A percentile compares a stretch with the other conserved stretches of the same genome.
Conservation (phyloP, 2,113 vertebrate genomes). For the Cettia cetti region DNA sequence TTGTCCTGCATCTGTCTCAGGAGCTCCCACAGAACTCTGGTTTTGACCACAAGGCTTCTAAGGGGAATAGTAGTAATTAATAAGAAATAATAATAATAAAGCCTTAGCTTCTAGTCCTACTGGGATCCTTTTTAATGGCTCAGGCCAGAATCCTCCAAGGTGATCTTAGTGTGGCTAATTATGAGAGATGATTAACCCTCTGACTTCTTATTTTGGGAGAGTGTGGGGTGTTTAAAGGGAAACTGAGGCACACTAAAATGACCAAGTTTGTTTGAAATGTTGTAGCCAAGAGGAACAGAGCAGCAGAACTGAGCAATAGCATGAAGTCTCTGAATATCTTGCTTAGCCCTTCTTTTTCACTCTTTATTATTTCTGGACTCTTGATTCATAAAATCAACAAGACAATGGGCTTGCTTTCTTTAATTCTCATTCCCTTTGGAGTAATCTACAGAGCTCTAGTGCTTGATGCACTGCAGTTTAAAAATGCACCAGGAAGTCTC, state of each 20-base stretch:
- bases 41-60: background rate
- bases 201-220: background rate
- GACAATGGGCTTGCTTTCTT: background rate
- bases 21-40: background rate
- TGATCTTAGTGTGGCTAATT: background rate
- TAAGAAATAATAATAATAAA: background rate
- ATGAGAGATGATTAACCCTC: background rate
- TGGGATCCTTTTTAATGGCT: background rate
- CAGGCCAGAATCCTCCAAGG: background rate
- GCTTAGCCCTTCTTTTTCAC: background rate
- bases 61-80: background rate
- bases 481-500: background rate
- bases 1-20: rapidly evolving
- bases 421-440: background rate
- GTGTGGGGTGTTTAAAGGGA: background rate
- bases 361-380: background rate
- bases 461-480: background rate
- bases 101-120: background rate
- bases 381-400: background rate
- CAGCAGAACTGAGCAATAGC: background rate
- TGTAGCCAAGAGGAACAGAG: background rate
- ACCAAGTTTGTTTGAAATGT: background rate
- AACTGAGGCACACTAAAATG: background rate
- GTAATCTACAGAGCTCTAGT: background rate
- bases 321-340: background rate